phyloP scores from a whole-genome alignment of 2,797 vertebrate species.

The Poecilia picta region DNA sequence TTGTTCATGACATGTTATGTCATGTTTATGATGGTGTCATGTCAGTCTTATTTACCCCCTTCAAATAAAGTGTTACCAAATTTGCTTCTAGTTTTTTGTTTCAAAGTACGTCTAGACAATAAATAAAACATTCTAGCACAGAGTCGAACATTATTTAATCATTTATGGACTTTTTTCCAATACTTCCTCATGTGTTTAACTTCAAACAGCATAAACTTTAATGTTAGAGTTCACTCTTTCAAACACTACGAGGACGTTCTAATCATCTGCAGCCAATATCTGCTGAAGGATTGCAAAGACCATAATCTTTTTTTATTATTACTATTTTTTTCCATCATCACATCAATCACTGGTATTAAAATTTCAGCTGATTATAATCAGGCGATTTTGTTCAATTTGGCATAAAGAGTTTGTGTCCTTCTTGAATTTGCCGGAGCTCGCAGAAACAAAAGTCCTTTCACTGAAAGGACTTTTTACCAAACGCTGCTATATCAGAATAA shows the following conservation, averaged over 20 bases:
- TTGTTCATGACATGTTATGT: no score
- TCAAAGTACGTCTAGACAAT: not conserved
- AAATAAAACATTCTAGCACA: not conserved
- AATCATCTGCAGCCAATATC: not conserved
- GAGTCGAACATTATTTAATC: not conserved
- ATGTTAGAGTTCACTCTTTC: not conserved
- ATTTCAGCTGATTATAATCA: not conserved
- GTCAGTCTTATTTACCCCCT: no score
- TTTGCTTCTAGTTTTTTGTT: not conserved
- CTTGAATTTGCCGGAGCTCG: slow-evolving; percentile 39
- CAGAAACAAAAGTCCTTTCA: slow-evolving; percentile 16
- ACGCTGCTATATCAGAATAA: not conserved
- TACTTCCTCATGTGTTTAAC: not conserved
- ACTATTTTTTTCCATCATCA: not conserved
- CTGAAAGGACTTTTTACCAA: not conserved
- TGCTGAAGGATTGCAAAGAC: not conserved
- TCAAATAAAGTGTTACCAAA: not conserved
- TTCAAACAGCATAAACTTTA: not conserved
- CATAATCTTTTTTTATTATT: no score
- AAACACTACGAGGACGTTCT: not conserved
- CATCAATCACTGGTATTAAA: not conserved
- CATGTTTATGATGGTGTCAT: no score
- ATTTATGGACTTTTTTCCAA: not conserved
- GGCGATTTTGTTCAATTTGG: not conserved
- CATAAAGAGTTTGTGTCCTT: not conserved